Base-by-base conservation (phyloP, 2,888 invertebrate species). In the Sipha maydis region DNA sequence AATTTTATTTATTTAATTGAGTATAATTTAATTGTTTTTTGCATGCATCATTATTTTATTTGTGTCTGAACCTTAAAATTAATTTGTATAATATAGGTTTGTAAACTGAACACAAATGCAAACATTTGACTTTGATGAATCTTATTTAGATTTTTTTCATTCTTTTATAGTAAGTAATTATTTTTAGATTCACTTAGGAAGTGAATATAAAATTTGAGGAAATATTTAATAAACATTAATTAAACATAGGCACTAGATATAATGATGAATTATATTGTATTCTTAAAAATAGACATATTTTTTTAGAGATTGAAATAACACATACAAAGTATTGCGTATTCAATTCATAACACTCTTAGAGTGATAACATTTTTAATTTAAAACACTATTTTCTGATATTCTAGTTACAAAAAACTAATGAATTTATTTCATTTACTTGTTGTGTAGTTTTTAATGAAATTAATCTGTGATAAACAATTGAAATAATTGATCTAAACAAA, bases 81-180 rank as follows among this genome's bases (percentile, higher is more conserved):
- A 25, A 71, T 54, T 34, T 85, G 48, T 48, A 48, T 14, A 2
- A 28, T 69, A 67, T 31, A 31, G 69, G 78, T 28, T 78, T 2
- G 1, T 54, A 71, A 85, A 34, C 34, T n/a, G 69, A 78, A n/a
- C 77, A 78, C 11, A 85, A 77, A 85, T 34, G 73, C 19, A 69
- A 84, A 61, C 38, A 75, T 69, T 85, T 85, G 54, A 85, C 85
- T 85, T 78, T 85, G 85, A 85, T 85, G 78, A 85, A 85, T 78
- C 85, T 85, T 71, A 61, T 67, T 61, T 61, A 67, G 17, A 48
- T 85, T 67, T 25, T 67, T 77, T 31, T 67, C 1, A 9, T 8
- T 69, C 69, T 82, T 69, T n/a, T 25, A 25, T 21, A 61, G 48
- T 77, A 28, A 17, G n/a, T 38, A 54, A 54, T 28, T 28, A 76